Percentiles rank a stretch among this genome's conserved stretches.
Conservation (phyloP, 2,797 vertebrate genomes). For the Uromys caudimaculatus region DNA sequence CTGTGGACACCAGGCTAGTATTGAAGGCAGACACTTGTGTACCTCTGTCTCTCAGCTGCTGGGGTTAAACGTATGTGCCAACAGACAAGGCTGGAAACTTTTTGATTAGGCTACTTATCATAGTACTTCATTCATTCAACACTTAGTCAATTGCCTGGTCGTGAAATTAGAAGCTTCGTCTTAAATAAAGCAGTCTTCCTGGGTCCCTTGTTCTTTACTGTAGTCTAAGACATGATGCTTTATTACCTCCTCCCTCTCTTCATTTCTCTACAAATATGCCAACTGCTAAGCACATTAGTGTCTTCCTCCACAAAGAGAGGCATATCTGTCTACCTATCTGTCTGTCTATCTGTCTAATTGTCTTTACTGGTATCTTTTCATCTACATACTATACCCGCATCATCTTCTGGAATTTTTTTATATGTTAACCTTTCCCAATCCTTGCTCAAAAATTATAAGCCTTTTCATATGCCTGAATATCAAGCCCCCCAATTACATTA, state of each 20-base stretch:
- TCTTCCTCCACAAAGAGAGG: not conserved
- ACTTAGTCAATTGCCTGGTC: not conserved
- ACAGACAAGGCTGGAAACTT: not conserved
- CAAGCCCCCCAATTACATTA: not conserved
- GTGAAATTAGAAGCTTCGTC: not conserved
- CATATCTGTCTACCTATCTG: not conserved
- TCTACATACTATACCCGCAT: not conserved
- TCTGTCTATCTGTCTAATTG: not conserved
- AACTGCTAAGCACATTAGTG: not conserved
- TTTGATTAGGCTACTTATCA: slow-evolving; percentile 23
- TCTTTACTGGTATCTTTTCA: not conserved
- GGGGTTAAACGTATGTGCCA: not conserved
- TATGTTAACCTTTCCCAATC: not conserved
- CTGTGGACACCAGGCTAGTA: not conserved
- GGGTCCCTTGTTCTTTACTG: not conserved
- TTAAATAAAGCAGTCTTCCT: not conserved
- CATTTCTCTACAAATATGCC: not conserved
- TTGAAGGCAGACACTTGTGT: not conserved
- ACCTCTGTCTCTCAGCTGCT: not conserved
- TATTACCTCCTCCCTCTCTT: not conserved
- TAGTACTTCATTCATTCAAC: not conserved
- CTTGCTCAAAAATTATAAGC: not conserved
- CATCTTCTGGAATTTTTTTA: not conserved
- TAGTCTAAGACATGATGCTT: not conserved
- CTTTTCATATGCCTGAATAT: not conserved